These are phyloP conservation scores for Neosilurus mollespiculum DNA, from an alignment of 2,797 vertebrate genomes.

Conservation along the genomic window DNA sequence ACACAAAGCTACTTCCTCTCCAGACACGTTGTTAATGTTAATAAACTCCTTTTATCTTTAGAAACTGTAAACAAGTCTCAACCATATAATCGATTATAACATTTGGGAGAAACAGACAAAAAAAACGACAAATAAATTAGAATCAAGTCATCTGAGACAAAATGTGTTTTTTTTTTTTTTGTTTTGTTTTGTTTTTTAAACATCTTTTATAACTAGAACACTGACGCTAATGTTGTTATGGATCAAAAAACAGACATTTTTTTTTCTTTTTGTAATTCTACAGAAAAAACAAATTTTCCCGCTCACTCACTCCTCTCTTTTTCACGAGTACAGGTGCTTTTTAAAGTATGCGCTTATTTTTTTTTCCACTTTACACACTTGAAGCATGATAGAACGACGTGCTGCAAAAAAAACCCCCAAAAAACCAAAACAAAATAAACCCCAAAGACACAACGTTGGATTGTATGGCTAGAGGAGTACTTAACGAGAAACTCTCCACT, in stretches of 20 bases:
- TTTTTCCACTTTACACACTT: conserved; percentile 57
- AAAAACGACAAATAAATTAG: conserved; percentile 64
- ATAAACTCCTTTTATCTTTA: conserved; percentile 68
- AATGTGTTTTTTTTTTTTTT: conserved; percentile 45
- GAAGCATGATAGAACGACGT: conserved; percentile 55
- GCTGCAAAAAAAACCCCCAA: conserved; percentile 34
- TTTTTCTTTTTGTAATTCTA: conserved; percentile 62
- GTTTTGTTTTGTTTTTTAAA: conserved; percentile 37
- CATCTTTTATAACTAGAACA: conserved; percentile 62
- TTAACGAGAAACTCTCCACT: conserved; percentile 40
- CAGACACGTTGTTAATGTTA: conserved; percentile 57
- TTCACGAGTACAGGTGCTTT: conserved; percentile 63
- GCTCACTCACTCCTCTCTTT: conserved; percentile 43
- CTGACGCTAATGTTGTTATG: conserved; percentile 66
- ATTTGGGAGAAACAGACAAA: conserved; percentile 64
- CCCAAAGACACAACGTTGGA: conserved; percentile 36
- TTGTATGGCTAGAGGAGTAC: conserved; percentile 49
- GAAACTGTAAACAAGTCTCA: conserved; percentile 68
- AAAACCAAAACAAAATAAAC: conserved; percentile 19
- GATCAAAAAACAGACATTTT: conserved; percentile 63
- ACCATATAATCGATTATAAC: conserved; percentile 66
- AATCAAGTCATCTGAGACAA: conserved; percentile 62
- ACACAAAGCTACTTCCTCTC: conserved; percentile 59
- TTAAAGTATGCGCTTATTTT: conserved; percentile 56
- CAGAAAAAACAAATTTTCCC: conserved; percentile 59